Conservation (phyloP, 2,113 vertebrate genomes). For the Mystacornis crossleyi region DNA sequence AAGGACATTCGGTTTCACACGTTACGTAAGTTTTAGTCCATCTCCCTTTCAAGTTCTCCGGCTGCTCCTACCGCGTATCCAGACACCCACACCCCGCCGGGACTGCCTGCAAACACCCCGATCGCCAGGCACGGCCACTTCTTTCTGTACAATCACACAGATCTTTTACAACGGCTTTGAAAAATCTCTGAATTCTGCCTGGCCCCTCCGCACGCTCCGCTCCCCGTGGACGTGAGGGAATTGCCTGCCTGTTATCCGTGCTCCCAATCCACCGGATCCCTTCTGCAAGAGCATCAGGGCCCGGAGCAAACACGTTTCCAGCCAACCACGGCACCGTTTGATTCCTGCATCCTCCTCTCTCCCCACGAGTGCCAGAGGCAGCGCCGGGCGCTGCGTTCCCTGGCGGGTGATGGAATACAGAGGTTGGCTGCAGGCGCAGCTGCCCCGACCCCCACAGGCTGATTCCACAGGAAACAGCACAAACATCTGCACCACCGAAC, state of each 20-base stretch:
- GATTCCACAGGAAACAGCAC: not conserved
- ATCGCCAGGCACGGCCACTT: not conserved
- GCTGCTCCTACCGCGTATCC: not conserved
- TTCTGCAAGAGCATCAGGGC: not conserved
- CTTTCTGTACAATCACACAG: not conserved
- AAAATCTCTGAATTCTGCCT: accelerated
- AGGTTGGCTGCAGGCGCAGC: not conserved
- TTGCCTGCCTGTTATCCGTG: accelerated
- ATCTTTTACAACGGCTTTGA: not conserved
- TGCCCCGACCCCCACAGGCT: not conserved
- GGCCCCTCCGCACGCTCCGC: not conserved
- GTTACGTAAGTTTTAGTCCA: not conserved
- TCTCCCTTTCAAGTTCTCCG: not conserved
- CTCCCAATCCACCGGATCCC: not conserved
- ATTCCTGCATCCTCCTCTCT: not conserved
- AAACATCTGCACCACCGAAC: not conserved
- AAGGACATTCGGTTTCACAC: not conserved
- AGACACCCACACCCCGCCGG: not conserved
- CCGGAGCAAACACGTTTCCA: not conserved
- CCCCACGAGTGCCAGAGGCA: accelerated
- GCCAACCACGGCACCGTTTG: accelerated
- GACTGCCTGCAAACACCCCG: not conserved
- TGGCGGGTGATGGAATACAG: not conserved
- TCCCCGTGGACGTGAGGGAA: accelerated
- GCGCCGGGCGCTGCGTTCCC: not conserved